phyloP scores from a whole-genome alignment of 2,888 invertebrate genomes.

The Serrognathus titanus region DNA sequence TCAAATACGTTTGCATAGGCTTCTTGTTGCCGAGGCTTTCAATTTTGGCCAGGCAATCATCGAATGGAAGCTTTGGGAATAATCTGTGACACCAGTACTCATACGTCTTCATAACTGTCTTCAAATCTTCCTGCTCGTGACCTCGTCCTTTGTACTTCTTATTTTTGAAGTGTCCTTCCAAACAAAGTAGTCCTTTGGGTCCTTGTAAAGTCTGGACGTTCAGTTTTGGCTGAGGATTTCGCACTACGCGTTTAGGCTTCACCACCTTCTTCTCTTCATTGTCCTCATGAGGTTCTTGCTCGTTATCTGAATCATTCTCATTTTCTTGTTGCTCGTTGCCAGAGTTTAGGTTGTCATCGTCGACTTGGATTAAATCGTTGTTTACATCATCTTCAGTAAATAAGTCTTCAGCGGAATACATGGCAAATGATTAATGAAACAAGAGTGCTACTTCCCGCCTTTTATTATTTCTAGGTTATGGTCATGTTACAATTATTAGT shows the following conservation, averaged over 20 bases:
- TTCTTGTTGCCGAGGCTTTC: conserved; percentile 83
- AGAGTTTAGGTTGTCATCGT: conserved; percentile 18
- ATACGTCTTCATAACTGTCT: conserved; percentile 72
- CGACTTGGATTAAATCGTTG: conserved; percentile 5
- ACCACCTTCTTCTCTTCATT: conserved; percentile 48
- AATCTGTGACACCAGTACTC: conserved; percentile 94
- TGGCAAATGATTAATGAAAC: conserved; percentile 7
- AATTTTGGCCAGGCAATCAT: conserved; percentile 74
- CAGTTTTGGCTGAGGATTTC: conserved; percentile 65
- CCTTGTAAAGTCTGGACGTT: conserved; percentile 71
- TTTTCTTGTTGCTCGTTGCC: conserved; percentile 21
- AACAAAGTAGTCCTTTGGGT: conserved; percentile 74
- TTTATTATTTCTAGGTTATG: conserved; percentile 27
- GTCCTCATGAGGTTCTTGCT: conserved; percentile 17
- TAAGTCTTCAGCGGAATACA: conserved; percentile 29
- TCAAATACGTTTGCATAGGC: conserved; percentile 69
- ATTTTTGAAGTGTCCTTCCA: conserved; percentile 75
- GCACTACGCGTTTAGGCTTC: conserved; percentile 56
- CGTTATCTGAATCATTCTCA: conserved; percentile 20
- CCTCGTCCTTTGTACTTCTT: conserved; percentile 81
- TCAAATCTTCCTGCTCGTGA: conserved; percentile 78
- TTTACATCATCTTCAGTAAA: conserved; percentile 14
- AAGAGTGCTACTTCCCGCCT: conserved; percentile 4
- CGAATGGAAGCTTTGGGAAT: conserved; percentile 85
- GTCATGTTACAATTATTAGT: conserved; percentile 25